These are phyloP conservation scores for Neopelma chrysocephalum DNA, from an alignment of 2,797 vertebrate species.

Conservation along the genomic window DNA sequence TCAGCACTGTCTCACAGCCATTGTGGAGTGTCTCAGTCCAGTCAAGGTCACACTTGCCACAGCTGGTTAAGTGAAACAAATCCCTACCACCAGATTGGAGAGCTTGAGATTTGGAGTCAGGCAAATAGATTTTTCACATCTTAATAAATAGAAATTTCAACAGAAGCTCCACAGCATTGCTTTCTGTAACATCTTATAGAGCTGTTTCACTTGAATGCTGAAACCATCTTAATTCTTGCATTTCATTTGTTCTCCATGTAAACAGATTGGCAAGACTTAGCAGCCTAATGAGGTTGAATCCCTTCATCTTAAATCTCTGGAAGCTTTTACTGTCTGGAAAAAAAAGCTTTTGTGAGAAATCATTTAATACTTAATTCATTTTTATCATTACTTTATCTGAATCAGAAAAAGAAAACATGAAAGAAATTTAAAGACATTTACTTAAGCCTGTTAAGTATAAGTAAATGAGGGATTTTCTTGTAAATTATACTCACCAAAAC, in stretches of 20 bases:
- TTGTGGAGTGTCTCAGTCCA: rapidly evolving
- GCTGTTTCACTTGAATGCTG: slow-evolving; percentile 8
- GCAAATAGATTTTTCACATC: background rate
- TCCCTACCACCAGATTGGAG: background rate
- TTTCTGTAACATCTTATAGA: background rate
- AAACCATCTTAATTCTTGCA: background rate
- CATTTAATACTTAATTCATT: background rate
- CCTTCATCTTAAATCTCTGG: slow-evolving; percentile 1
- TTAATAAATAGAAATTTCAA: background rate
- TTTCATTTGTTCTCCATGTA: slow-evolving; percentile 31
- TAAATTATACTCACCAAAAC: background rate
- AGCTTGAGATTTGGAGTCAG: background rate
- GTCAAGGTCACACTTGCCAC: background rate
- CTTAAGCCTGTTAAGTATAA: background rate
- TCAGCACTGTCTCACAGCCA: rapidly evolving
- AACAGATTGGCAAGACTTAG: slow-evolving; percentile 43
- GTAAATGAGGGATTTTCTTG: slow-evolving; percentile 45
- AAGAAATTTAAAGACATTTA: background rate
- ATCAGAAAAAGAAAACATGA: background rate
- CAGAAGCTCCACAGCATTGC: background rate
- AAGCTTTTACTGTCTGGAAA: background rate
- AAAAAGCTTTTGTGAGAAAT: background rate
- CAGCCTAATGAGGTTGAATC: slow-evolving; percentile 28
- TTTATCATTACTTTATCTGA: slow-evolving; percentile 39
- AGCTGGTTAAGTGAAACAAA: background rate